Conservation (phyloP, 2,888 invertebrate genomes). For the Drosophila flavopinicola region DNA sequence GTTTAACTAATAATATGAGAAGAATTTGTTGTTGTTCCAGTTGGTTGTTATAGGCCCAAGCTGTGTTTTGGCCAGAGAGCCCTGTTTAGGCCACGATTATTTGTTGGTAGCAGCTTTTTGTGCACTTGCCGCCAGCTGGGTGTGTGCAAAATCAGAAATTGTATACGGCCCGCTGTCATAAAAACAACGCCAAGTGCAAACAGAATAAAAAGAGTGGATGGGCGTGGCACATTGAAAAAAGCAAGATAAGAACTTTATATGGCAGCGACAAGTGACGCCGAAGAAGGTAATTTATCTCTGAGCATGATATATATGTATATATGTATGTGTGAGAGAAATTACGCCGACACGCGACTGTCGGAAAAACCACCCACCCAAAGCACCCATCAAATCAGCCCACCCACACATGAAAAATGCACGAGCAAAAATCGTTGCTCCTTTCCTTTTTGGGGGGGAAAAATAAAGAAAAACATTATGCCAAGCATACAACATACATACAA, state of each 20-base stretch:
- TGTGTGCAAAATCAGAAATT: conserved; percentile 34
- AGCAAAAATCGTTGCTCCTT: conserved; percentile 60
- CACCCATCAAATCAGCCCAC: background rate
- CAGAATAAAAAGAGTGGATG: conserved; percentile 18
- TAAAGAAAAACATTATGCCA: conserved; percentile 8
- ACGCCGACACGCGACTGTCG: conserved; percentile 53
- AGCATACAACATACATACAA: conserved; percentile 20
- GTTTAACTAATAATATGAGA: conserved; percentile 35
- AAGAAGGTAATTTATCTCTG: conserved; percentile 66
- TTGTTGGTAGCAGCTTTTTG: conserved; percentile 16
- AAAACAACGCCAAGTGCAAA: conserved; percentile 44
- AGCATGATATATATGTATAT: background rate
- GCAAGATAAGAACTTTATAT: conserved; percentile 48
- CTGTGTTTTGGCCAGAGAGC: conserved; percentile 10
- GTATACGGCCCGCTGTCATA: conserved; percentile 20
- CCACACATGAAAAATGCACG: conserved; percentile 67
- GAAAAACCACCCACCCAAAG: conserved; percentile 1
- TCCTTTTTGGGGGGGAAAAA: conserved; percentile 42
- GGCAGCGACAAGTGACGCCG: conserved; percentile 62
- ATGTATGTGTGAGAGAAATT: conserved; percentile 19
- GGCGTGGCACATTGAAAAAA: conserved; percentile 29
- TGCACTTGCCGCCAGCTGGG: conserved; percentile 13
- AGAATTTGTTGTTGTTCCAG: conserved; percentile 15
- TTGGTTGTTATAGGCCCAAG: conserved; percentile 17
- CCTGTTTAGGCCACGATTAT: conserved; percentile 18